A percentile compares a stretch with the other conserved stretches of the same genome.
Evolutionary conservation across 2,113 vertebrate genomes (phyloP).

Genomic region (Neomonachus schauinslandi): DNA sequence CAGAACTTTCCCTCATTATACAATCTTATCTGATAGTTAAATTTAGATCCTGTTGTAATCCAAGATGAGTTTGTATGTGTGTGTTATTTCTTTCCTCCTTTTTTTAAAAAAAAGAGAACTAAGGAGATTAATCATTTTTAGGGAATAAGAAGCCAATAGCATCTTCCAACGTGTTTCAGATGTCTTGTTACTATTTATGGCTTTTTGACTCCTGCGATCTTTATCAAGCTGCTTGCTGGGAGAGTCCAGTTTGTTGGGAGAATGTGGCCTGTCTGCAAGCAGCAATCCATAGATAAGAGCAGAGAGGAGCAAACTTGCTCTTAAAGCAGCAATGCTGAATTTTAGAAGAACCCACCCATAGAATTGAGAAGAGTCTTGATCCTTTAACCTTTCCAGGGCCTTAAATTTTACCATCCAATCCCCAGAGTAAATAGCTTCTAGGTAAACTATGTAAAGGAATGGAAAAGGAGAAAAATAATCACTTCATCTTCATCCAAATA

Average conservation of each 20-base stretch:
- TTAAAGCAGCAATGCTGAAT: not conserved
- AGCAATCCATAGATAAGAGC: not conserved
- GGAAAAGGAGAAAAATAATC: not conserved
- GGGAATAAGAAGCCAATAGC: not conserved
- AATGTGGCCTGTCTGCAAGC: not conserved
- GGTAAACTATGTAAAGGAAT: not conserved
- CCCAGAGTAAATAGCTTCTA: not conserved
- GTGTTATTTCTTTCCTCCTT: not conserved
- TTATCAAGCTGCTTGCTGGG: not conserved
- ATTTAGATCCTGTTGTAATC: not conserved
- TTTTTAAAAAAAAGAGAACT: not conserved
- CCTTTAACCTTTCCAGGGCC: not conserved
- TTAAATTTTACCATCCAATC: slow-evolving; percentile 6
- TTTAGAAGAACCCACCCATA: not conserved
- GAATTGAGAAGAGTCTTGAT: not conserved
- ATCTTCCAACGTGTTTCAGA: not conserved
- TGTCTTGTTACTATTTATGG: not conserved
- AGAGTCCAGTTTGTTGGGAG: not conserved
- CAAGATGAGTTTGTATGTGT: not conserved
- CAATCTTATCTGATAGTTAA: not conserved
- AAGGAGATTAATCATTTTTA: not conserved
- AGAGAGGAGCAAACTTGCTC: not conserved
- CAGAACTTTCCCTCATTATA: not conserved
- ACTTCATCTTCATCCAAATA: not conserved
- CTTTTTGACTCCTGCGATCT: not conserved